Conservation (phyloP, 2,888 invertebrate species). For the Patella pellucida region DNA sequence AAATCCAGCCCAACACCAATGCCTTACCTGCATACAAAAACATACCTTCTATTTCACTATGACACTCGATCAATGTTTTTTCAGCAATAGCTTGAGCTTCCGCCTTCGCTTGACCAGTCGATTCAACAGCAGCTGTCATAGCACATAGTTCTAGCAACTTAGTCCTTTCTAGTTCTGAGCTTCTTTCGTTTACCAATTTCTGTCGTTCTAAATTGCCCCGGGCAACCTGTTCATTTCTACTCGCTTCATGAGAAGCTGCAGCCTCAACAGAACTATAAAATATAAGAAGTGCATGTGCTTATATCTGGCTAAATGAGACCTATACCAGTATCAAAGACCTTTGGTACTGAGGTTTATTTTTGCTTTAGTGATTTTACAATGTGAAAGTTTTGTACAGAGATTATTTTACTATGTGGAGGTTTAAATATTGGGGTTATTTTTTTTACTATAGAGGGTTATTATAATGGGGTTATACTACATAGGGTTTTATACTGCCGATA, state of each 20-base stretch:
- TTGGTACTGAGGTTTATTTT: no score
- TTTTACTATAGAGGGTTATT: no score
- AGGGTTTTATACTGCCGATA: no score
- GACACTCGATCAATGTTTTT: slow-evolving; percentile 58
- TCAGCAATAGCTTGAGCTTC: slow-evolving; percentile 66
- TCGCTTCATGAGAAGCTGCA: slow-evolving; percentile 63
- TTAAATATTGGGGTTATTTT: no score
- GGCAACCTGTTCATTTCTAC: slow-evolving; percentile 60
- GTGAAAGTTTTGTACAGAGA: no score
- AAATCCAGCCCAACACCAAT: no score
- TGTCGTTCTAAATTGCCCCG: slow-evolving; percentile 64
- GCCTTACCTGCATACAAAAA: neutral
- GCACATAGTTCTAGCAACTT: slow-evolving; percentile 59
- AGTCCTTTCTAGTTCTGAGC: slow-evolving; percentile 59
- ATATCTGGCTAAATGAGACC: no score
- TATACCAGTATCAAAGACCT: no score
- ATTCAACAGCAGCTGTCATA: slow-evolving; percentile 60
- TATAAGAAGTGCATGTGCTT: neutral
- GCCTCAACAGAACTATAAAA: slow-evolving; percentile 59
- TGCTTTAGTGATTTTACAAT: no score
- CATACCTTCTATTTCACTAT: slow-evolving; percentile 64
- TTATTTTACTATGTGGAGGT: no score
- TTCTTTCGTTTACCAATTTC: slow-evolving; percentile 59
- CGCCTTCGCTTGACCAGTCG: slow-evolving; percentile 65
- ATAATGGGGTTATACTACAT: no score